A percentile compares a stretch with the other conserved stretches of the same genome.
phyloP scores from a whole-genome alignment of 1,140 invertebrate species.

The Drosophila lini region DNA sequence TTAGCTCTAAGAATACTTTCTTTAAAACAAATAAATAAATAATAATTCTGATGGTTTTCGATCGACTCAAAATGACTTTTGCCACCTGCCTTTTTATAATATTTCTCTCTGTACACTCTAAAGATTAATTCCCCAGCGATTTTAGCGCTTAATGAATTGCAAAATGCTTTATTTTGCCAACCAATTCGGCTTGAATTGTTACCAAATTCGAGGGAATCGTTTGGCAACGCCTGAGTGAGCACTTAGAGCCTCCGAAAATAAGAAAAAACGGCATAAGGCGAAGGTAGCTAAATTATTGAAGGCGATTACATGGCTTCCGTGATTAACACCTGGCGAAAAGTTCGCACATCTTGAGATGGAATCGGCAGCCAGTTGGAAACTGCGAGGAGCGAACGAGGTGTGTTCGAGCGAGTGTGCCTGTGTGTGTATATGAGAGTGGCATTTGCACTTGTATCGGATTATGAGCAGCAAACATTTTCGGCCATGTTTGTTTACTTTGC shows the following conservation, averaged over 20 bases:
- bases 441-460: constrained; percentile 82
- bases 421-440: constrained; percentile 31
- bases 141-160: constrained; percentile 11
- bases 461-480: constrained; percentile 84
- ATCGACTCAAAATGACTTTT: neutral
- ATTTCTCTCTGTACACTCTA: neutral
- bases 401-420: neutral
- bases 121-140: constrained; percentile 2
- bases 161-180: constrained; percentile 13
- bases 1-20: neutral
- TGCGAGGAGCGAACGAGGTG: constrained; percentile 31
- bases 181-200: constrained; percentile 13
- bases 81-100: neutral
- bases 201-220: constrained; percentile 25
- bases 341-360: constrained; percentile 44
- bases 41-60: neutral
- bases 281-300: constrained; percentile 50
- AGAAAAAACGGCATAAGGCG: constrained; percentile 1
- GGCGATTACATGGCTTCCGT: constrained; percentile 60
- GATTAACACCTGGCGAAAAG: constrained; percentile 68
- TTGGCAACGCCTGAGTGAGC: constrained; percentile 33
- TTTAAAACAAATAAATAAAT: neutral
- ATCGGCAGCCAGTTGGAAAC: constrained; percentile 53
- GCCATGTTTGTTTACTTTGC: constrained; percentile 84
- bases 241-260: constrained; percentile 39